phyloP scores from a whole-genome alignment of 2,113 vertebrate genomes.

The Columba livia region DNA sequence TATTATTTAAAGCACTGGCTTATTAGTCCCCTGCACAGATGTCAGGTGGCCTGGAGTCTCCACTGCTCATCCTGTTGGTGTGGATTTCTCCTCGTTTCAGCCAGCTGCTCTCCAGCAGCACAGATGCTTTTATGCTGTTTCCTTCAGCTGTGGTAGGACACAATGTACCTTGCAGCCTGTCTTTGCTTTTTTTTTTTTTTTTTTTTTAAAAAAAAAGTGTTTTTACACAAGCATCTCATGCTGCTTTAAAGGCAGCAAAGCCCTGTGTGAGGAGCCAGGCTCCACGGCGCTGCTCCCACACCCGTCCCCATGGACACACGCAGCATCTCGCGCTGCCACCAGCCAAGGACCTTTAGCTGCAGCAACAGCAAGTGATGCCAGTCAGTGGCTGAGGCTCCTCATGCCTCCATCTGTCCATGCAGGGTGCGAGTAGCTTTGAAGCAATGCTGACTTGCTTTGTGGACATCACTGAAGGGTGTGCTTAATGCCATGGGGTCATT shows the following conservation, averaged over 20 bases:
- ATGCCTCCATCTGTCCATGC: not conserved
- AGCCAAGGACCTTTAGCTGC: not conserved
- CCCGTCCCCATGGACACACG: accelerated
- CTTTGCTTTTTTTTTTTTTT: too few species aligned
- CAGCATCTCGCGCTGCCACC: accelerated
- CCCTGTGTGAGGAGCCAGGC: not conserved
- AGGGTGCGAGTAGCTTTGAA: not conserved
- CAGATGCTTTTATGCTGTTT: not conserved
- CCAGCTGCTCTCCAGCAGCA: not conserved
- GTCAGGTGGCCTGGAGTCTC: not conserved
- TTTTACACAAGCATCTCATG: not conserved
- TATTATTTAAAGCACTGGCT: not conserved
- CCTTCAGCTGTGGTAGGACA: not conserved
- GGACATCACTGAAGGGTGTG: not conserved
- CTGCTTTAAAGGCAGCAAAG: not conserved
- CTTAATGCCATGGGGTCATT: accelerated
- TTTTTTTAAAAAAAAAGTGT: too few species aligned
- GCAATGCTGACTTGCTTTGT: not conserved
- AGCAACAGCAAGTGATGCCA: not conserved
- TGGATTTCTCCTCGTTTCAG: not conserved
- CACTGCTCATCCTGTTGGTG: not conserved
- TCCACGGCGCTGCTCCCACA: not conserved
- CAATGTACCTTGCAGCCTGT: not conserved
- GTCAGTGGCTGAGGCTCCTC: not conserved
- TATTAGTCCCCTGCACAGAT: not conserved